A percentile compares a stretch with the other conserved stretches of the same genome.
Evolutionary conservation across 2,113 vertebrate species (phyloP).

Genomic region (Actenoides hombroni): DNA sequence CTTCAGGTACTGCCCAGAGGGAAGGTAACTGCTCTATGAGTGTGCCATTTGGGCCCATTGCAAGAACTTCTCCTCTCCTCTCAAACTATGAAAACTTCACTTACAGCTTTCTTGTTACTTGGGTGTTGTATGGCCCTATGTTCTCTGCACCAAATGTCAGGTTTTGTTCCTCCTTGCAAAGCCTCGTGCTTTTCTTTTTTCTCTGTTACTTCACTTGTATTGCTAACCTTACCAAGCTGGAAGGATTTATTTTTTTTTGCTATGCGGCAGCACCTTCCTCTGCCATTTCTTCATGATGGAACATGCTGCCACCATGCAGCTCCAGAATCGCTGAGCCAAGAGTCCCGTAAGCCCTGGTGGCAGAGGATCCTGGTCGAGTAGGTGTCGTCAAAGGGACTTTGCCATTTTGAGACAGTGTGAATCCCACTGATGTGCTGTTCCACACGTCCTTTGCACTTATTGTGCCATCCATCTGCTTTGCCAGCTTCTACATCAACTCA

Average conservation of each 20-base stretch:
- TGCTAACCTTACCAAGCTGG: neutral
- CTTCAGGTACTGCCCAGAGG: accelerated
- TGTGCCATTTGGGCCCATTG: accelerated
- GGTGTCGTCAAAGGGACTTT: neutral
- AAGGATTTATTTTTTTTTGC: neutral
- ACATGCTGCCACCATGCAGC: neutral
- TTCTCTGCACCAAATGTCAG: neutral
- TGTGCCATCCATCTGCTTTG: slow-evolving; percentile 6
- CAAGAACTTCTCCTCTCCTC: neutral
- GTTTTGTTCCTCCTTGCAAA: neutral
- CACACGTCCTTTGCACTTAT: neutral
- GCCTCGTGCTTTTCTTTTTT: neutral
- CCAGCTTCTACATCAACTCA: neutral
- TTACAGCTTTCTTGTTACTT: accelerated
- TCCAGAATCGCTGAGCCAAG: accelerated
- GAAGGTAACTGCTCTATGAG: accelerated
- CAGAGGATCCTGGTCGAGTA: neutral
- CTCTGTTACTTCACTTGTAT: accelerated
- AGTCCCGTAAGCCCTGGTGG: accelerated
- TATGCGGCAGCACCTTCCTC: accelerated
- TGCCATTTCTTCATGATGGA: neutral
- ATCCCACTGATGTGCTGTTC: neutral
- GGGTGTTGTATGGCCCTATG: neutral
- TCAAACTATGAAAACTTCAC: neutral
- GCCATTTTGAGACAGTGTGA: neutral